phyloP scores from a whole-genome alignment of 1,140 invertebrate genomes.

The Radopholus similis region DNA sequence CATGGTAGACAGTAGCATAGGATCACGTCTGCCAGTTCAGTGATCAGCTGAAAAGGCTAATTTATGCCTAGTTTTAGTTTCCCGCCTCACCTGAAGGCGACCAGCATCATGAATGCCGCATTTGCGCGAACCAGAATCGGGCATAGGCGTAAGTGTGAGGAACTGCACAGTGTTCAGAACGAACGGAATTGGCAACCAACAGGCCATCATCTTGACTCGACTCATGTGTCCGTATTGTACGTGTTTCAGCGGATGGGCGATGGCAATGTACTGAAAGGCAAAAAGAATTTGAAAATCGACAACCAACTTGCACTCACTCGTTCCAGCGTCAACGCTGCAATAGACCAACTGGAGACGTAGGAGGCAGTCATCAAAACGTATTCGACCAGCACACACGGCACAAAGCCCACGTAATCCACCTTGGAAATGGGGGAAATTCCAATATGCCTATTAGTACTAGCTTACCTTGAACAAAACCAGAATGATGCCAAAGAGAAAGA shows the following conservation, averaged over 20 bases:
- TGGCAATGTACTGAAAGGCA: slow-evolving; percentile 56
- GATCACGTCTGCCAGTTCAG: slow-evolving; percentile 50
- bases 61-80: background rate
- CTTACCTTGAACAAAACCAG: slow-evolving; percentile 49
- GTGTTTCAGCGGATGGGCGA: slow-evolving; percentile 53
- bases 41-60: slow-evolving; percentile 33
- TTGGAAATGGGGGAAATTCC: background rate
- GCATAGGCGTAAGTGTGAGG: slow-evolving; percentile 38
- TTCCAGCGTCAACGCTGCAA: slow-evolving; percentile 56
- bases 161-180: slow-evolving; percentile 57
- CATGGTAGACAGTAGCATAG: slow-evolving; percentile 57
- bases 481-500: slow-evolving; percentile 52
- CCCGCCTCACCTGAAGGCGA: slow-evolving; percentile 36
- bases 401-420: slow-evolving; percentile 49
- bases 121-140: slow-evolving; percentile 36
- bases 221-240: slow-evolving; percentile 46
- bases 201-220: slow-evolving; percentile 34
- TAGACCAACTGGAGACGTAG: slow-evolving; percentile 55
- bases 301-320: too few species aligned
- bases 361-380: slow-evolving; percentile 53
- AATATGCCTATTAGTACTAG: background rate
- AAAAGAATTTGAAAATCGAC: too few species aligned
- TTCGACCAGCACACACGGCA: slow-evolving; percentile 55
- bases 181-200: slow-evolving; percentile 57
- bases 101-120: slow-evolving; percentile 45